Percentiles rank a stretch among this genome's conserved stretches.
Conservation (phyloP, 2,797 vertebrate species). For the Sebastes cheni region DNA sequence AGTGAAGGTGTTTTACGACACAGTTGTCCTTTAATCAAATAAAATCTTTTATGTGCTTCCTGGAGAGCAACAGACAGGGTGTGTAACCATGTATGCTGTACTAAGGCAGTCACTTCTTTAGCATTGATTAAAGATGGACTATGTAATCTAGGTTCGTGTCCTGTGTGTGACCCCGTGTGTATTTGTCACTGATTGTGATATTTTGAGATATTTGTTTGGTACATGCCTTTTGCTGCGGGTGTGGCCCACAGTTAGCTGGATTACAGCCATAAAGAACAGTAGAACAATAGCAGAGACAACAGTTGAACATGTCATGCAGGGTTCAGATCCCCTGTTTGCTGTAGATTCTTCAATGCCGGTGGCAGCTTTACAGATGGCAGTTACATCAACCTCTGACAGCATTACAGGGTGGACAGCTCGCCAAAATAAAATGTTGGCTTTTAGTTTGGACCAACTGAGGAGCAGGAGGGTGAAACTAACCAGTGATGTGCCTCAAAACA, state of each 20-base stretch:
- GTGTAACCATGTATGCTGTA: background rate
- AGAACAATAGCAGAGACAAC: background rate
- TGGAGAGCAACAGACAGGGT: background rate
- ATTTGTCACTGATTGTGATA: background rate
- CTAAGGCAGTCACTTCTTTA: background rate
- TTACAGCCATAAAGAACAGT: background rate
- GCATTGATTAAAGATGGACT: background rate
- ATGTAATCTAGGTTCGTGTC: background rate
- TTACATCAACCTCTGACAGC: background rate
- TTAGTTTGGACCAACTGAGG: background rate
- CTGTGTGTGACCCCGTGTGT: background rate
- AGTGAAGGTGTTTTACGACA: constrained; percentile 36
- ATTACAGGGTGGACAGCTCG: background rate
- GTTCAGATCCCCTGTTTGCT: background rate
- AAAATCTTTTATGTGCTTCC: constrained; percentile 28
- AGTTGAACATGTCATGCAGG: background rate
- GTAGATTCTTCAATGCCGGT: background rate
- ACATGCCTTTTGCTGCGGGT: background rate
- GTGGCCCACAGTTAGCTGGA: background rate
- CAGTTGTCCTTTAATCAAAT: constrained; percentile 8
- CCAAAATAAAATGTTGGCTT: background rate
- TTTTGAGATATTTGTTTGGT: background rate
- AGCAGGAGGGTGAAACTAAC: background rate
- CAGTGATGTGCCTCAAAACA: background rate
- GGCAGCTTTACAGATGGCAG: background rate